phyloP scores from a whole-genome alignment of 2,888 invertebrate genomes.

The Ectemnius lituratus region DNA sequence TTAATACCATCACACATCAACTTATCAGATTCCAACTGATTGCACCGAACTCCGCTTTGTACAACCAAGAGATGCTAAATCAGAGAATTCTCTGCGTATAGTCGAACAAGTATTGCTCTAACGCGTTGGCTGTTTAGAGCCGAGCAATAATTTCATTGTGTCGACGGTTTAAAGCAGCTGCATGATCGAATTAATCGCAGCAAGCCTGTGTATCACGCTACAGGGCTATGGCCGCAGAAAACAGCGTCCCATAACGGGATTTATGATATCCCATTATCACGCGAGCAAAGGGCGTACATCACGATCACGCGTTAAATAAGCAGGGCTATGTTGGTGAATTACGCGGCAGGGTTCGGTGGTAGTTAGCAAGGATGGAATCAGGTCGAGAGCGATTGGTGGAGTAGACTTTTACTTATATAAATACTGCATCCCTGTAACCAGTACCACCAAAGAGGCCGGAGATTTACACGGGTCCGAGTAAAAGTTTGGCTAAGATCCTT shows the following conservation, averaged over 20 bases:
- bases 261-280: neutral
- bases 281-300: slow-evolving; percentile 1
- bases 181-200: neutral
- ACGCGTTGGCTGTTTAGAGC: slow-evolving; percentile 9
- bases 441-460: slow-evolving; percentile 70
- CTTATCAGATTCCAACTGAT: neutral
- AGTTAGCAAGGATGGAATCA: too few relatives aligned
- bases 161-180: neutral
- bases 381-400: too few relatives aligned
- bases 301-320: slow-evolving; percentile 16
- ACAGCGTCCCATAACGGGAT: slow-evolving; percentile 8
- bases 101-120: neutral
- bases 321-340: neutral
- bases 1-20: too few relatives aligned
- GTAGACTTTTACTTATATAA: neutral
- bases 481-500: slow-evolving; percentile 61
- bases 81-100: neutral
- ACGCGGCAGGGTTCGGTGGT: neutral
- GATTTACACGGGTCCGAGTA: slow-evolving; percentile 64
- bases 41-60: neutral
- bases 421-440: slow-evolving; percentile 39
- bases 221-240: neutral
- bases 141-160: neutral
- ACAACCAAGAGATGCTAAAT: too few relatives aligned
- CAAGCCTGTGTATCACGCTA: neutral